Base-by-base conservation (phyloP, 2,888 invertebrate genomes). In the Dioctria linearis region DNA sequence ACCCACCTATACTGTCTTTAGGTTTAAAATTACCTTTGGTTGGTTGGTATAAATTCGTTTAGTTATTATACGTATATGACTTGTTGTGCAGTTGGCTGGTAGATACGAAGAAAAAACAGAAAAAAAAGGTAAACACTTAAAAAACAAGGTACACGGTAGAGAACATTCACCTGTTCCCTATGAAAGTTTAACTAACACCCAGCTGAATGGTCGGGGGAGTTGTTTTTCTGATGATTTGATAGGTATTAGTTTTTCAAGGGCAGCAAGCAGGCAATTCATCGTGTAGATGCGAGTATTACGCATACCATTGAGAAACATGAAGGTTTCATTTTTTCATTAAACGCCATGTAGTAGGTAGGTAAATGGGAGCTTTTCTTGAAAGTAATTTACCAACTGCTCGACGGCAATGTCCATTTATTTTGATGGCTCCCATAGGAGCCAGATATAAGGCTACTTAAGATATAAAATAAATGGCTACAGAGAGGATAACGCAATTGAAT, bases 241-340 rank as follows among this genome's bases (percentile, higher is more conserved):
- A 11, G 65, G 42, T 65, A 65, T 65, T 65, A 65, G 42, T 65
- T 65, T 65, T 65, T 65, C 65, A 65, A 42, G 42, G 65, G 11
- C 42, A 25, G 25, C 25, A 25, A 25, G 25, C 25, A 25, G 42
- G 65, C 65, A 9, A 11, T 40, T 65, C 40, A 65, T 5, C 39
- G 65, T 37, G 63, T 4, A 63, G 39, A 9, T 39, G n/a, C n/a
- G 63, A 63, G 11, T 11, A 42, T 25, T 65, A 5, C 65, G 39
- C 9, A 39, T 3, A 42, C 65, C 40, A 42, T 65, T 40, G 13
- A 3, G n/a, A 11, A n/a, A 65, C 40, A 65, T 65, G 65, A 65
- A 65, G 42, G 65, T 65, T 65, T 65, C 65, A 65, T 37, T 65
- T 65, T 65, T 65, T 65, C 65, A 65, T 65, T 42, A 40, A 40